Conservation (phyloP, 2,113 vertebrate species). For the Porphyrio hochstetteri region DNA sequence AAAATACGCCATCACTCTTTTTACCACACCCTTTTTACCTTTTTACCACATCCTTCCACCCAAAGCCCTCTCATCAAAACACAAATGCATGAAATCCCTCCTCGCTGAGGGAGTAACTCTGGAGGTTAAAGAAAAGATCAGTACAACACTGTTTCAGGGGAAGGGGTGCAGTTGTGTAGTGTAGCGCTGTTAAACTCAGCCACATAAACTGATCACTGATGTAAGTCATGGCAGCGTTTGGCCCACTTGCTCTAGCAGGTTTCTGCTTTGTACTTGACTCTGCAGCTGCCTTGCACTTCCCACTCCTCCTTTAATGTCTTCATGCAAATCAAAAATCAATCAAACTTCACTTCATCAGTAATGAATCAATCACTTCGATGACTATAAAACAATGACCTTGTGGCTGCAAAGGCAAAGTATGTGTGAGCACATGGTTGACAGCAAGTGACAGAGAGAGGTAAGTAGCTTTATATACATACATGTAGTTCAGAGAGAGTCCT, state of each 20-base stretch:
- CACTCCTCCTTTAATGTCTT: background rate
- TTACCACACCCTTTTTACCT: too few relatives aligned
- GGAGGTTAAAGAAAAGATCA: background rate
- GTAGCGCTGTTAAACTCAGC: background rate
- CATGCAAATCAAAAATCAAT: slow-evolving; percentile 19
- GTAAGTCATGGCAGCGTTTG: background rate
- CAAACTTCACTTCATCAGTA: background rate
- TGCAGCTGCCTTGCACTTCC: background rate
- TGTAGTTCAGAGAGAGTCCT: background rate
- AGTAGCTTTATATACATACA: background rate
- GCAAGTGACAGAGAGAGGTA: background rate
- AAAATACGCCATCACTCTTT: background rate
- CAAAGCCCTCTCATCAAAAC: background rate
- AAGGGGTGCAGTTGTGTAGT: background rate
- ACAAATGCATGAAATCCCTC: background rate
- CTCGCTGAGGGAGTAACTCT: background rate
- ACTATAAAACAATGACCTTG: background rate
- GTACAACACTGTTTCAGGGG: background rate
- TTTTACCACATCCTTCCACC: background rate
- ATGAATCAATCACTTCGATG: slow-evolving; percentile 29
- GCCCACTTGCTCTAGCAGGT: background rate
- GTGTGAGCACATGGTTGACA: background rate
- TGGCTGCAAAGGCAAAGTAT: background rate
- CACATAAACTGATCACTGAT: background rate
- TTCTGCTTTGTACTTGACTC: background rate